These are phyloP conservation scores for Dipus sagitta DNA, from an alignment of 2,797 vertebrate species.

Conservation along the genomic window DNA sequence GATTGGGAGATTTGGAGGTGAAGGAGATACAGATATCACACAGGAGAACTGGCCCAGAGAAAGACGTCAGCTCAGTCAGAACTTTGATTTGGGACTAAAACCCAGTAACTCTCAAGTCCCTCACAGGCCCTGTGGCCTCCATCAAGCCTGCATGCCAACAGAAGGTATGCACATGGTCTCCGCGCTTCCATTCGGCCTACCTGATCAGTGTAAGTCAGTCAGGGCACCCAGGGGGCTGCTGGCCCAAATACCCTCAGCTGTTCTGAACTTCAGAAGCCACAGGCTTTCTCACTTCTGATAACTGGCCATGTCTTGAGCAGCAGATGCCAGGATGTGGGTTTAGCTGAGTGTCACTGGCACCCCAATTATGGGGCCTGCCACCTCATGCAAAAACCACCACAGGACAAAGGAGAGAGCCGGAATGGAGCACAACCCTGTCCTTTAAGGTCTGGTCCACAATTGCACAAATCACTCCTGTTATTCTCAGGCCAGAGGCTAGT, in stretches of 20 bases:
- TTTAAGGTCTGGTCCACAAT: no score
- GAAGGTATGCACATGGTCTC: not conserved
- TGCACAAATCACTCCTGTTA: no score
- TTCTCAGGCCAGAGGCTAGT: no score
- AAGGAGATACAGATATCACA: not conserved
- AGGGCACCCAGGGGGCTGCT: accelerated
- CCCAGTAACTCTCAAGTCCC: not conserved
- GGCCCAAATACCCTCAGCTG: not conserved
- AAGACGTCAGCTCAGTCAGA: not conserved
- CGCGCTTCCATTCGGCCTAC: not conserved
- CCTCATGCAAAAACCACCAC: no score
- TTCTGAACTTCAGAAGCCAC: accelerated
- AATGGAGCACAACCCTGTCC: no score
- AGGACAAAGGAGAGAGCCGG: no score
- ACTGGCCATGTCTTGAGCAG: not conserved
- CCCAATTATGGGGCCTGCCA: no score
- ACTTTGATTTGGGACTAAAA: not conserved
- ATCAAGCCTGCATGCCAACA: not conserved
- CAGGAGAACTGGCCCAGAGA: not conserved
- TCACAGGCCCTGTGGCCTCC: not conserved
- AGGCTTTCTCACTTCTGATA: not conserved
- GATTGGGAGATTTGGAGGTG: not conserved
- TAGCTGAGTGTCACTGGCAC: not conserved
- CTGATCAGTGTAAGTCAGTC: not conserved
- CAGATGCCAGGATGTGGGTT: not conserved